Evolutionary conservation across 2,888 invertebrate genomes (phyloP).

Genomic region (Notodonta ziczac): DNA sequence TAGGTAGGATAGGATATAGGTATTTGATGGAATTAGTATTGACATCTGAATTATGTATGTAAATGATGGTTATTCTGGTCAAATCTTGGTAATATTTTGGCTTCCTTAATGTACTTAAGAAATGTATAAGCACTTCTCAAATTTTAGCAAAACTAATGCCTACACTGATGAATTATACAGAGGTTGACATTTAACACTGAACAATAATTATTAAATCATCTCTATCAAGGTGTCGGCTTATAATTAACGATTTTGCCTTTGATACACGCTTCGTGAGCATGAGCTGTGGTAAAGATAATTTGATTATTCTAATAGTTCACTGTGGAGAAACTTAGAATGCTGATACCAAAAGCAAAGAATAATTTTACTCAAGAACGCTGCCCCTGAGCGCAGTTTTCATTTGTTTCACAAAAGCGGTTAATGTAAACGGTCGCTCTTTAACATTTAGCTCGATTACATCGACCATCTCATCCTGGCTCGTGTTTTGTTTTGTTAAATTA

Average conservation of each 20-base stretch:
- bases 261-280: background rate
- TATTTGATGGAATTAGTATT: too few species aligned
- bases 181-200: too few species aligned
- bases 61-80: too few species aligned
- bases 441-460: conserved; percentile 73
- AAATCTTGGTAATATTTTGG: too few species aligned
- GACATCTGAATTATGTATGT: too few species aligned
- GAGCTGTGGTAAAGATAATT: background rate
- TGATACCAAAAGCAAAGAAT: conserved; percentile 48
- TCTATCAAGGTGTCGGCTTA: conserved; percentile 10
- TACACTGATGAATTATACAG: too few species aligned
- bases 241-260: conserved; percentile 6
- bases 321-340: conserved; percentile 31
- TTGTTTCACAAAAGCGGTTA: conserved; percentile 74
- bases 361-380: conserved; percentile 53
- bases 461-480: conserved; percentile 49
- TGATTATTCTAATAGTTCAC: conserved; percentile 7
- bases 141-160: too few species aligned
- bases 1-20: too few species aligned
- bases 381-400: conserved; percentile 70
- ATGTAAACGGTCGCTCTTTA: conserved; percentile 70
- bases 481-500: conserved; percentile 50
- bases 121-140: too few species aligned
- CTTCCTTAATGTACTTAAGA: too few species aligned
- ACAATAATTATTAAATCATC: too few species aligned